Conservation (phyloP, 2,113 vertebrate genomes). For the Rhinopomastus cyanomelas region DNA sequence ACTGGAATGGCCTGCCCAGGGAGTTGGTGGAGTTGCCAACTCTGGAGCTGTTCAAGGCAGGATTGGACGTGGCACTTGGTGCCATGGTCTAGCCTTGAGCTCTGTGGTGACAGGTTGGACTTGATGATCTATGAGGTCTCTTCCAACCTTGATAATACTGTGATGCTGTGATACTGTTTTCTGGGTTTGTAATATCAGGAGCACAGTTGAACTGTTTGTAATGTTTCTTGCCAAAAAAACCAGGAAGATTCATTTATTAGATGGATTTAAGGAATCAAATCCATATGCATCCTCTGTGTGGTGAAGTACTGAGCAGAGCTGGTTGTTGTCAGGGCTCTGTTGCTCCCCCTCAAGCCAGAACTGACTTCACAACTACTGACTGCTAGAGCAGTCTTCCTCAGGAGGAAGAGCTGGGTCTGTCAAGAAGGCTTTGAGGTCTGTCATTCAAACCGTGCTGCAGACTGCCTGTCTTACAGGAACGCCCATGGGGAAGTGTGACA, state of each 20-base stretch:
- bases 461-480: fast-evolving
- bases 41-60: too few relatives aligned
- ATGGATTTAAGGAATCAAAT: background rate
- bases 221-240: background rate
- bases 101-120: too few relatives aligned
- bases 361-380: background rate
- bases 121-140: too few relatives aligned
- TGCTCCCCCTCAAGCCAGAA: background rate
- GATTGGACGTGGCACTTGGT: too few relatives aligned
- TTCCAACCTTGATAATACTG: too few relatives aligned
- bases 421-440: background rate
- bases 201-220: background rate
- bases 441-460: fast-evolving
- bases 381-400: background rate
- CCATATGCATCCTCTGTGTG: background rate
- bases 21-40: too few relatives aligned
- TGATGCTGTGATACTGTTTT: too few relatives aligned
- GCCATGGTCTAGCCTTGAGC: too few relatives aligned
- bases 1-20: too few relatives aligned
- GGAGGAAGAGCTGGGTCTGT: background rate
- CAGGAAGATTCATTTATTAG: background rate
- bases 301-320: background rate
- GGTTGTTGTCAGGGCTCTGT: background rate
- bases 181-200: background rate
- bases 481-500: fast-evolving